Evolutionary conservation across 2,888 invertebrate genomes (phyloP), one percentile per base, ranked within the genome.

Genomic region (Trimorus sp.): DNA sequence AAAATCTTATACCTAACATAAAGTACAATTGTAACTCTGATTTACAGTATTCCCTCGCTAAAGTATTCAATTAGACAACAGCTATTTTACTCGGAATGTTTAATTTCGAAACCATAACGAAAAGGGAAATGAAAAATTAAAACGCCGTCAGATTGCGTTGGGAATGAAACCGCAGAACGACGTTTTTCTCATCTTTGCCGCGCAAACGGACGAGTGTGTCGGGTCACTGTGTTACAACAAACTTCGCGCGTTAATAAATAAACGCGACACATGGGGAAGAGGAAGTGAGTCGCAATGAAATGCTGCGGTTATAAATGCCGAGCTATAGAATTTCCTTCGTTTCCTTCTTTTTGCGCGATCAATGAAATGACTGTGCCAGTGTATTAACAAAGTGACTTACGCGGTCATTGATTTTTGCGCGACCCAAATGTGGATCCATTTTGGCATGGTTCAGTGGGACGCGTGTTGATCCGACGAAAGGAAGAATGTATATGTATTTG

Each of bases 341-440:
- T 11, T 58, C 15, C 5, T 63, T n/a, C 49, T 26, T 53, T 65
- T 40, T 9, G 14, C 15, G 16, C 75, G 74, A 79, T 75, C 80
- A 65, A 80, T 75, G 62, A 68, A 36, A 36, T 60, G 15, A 63
- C 62, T 54, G 40, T 68, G 56, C n/a, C 45, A 26, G 26, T 53
- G 49, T 42, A 60, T 49, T 82, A 73, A 81, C 63, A 73, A 76
- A 82, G 49, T 4, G 40, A 42, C 42, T 16, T 11, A 15, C 42
- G 45, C 40, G 51, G 42, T 66, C 82, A 78, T 69, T 74, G 82
- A 77, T 77, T 78, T 69, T 58, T 63, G 56, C 38, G 48, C 74
- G 82, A 78, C 82, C 77, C 49, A 60, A 74, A 82, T 82, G 58
- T 59, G 65, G 69, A 74, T 62, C 62, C 69, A 65, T 82, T 77